Conservation (phyloP, 1,140 invertebrate species). For the Dendroctonus valens region DNA sequence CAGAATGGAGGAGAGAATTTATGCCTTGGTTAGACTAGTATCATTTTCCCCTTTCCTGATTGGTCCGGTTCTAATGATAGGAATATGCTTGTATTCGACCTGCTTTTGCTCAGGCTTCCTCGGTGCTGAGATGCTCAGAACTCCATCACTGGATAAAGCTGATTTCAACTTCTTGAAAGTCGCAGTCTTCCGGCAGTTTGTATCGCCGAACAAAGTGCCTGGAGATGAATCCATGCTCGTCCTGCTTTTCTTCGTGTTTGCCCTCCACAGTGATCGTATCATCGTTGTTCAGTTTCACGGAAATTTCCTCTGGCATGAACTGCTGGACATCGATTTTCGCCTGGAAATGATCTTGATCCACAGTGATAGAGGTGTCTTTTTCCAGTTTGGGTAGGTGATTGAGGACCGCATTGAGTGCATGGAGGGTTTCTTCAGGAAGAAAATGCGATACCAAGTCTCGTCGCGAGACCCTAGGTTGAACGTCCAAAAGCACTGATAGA, state of each 20-base stretch:
- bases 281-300: slow-evolving; percentile 60
- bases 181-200: slow-evolving; percentile 2
- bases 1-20: no score
- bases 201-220: slow-evolving; percentile 13
- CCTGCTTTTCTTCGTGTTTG: slow-evolving; percentile 59
- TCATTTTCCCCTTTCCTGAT: slow-evolving; percentile 33
- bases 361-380: slow-evolving; percentile 41
- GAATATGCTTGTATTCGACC: slow-evolving; percentile 49
- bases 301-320: slow-evolving; percentile 63
- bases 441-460: no score
- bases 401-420: not conserved
- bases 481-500: not conserved
- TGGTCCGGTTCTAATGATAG: slow-evolving; percentile 55
- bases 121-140: slow-evolving; percentile 62
- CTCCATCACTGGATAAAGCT: slow-evolving; percentile 61
- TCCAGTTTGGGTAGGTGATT: slow-evolving; percentile 9
- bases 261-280: slow-evolving; percentile 65
- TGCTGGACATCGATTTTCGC: slow-evolving; percentile 58
- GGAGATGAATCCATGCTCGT: slow-evolving; percentile 12
- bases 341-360: slow-evolving; percentile 51
- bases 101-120: slow-evolving; percentile 51
- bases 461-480: no score
- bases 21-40: no score
- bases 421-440: slow-evolving; percentile 10
- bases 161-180: slow-evolving; percentile 44